Evolutionary conservation across 2,888 invertebrate genomes (phyloP).

Genomic region (Biston betularia): DNA sequence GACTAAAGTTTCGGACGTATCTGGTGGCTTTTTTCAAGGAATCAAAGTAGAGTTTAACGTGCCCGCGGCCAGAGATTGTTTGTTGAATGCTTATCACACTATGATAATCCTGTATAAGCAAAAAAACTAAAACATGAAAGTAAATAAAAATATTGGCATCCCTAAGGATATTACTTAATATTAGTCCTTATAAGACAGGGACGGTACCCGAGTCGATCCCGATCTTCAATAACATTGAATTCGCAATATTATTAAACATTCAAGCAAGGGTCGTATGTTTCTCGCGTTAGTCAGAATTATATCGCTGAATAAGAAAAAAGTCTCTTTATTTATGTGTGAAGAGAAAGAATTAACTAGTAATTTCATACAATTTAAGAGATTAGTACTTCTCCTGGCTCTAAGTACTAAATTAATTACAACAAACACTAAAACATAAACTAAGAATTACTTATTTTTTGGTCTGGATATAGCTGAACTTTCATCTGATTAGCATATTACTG

Average conservation of each 20-base stretch:
- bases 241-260: constrained; percentile 59
- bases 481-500: neutral
- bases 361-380: too few species aligned
- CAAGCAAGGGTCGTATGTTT: constrained; percentile 35
- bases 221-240: constrained; percentile 62
- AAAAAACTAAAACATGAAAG: too few species aligned
- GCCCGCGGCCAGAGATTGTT: too few species aligned
- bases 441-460: neutral
- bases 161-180: constrained; percentile 37
- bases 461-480: neutral
- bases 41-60: too few species aligned
- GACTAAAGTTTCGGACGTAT: too few species aligned
- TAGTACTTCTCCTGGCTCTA: too few species aligned
- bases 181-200: constrained; percentile 47
- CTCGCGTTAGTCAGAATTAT: constrained; percentile 34
- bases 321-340: neutral
- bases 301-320: constrained; percentile 20
- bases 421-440: neutral
- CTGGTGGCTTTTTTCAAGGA: too few species aligned
- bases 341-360: too few species aligned
- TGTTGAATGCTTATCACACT: too few species aligned
- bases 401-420: too few species aligned
- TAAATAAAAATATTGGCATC: constrained; percentile 1
- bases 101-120: too few species aligned
- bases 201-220: constrained; percentile 58